Evolutionary conservation across 2,888 invertebrate species (phyloP), one percentile per base, ranked within the genome.

Genomic region (Stratiomys singularior): DNA sequence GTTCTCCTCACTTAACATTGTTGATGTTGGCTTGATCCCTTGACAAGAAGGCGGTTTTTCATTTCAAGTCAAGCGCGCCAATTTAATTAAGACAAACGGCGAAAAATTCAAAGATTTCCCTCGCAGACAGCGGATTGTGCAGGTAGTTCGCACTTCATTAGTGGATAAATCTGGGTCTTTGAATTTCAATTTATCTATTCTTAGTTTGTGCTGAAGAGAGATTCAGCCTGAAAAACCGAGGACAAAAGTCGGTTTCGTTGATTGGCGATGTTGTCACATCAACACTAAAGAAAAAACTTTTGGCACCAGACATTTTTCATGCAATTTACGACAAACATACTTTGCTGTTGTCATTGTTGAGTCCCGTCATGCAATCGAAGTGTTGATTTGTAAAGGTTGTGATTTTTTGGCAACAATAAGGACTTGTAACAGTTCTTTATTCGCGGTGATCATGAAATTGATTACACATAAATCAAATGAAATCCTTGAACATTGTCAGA

Each of bases 61-160:
- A 72, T 72, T 18, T 72, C 30, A 56, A 52, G 56, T 18, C 72
- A 72, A 52, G 72, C 72, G 72, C 5, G 23, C 28, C 18, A 56
- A 56, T 72, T 72, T 72, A 72, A 72, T 72, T 52, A 72, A 72
- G 72, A 72, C 30, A 13, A 27, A 72, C 56, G 72, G 25, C 58
- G 23, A 52, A 56, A 71, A 28, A 52, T 52, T 52, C 30, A 1
- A 23, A 9, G 27, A 52, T 18, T 2, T 28, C n/a, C 30, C 3
- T 0, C n/a, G 11, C 15, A n/a, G 47, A 15, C n/a, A 52, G 52
- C 23, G 27, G 18, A 56, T 72, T 56, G 56, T 52, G 52, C 72
- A 72, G 72, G 72, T 72, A 72, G 72, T 72, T 72, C 72, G 56
- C 72, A 72, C 72, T 21, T 72, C 52, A 72, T 72, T 72, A 72